A percentile compares a stretch with the other conserved stretches of the same genome.
phyloP scores from a whole-genome alignment of 1,140 invertebrate species.

The Eulimnadia texana region DNA sequence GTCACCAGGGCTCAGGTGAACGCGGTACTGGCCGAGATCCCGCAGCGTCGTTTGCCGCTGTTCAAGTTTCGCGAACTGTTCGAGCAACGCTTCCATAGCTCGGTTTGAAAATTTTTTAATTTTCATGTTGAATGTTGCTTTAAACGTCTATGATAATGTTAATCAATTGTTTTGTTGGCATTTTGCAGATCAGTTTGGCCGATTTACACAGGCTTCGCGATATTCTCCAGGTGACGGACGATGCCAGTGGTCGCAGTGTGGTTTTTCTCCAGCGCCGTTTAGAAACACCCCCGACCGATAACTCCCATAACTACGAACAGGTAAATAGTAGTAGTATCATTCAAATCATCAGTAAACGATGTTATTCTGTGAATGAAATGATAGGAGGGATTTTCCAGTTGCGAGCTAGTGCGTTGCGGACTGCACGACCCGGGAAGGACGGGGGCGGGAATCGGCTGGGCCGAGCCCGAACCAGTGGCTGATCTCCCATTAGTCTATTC shows the following conservation, averaged over 20 bases:
- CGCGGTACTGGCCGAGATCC: conserved; percentile 47
- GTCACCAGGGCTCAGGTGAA: conserved; percentile 36
- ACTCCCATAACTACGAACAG: neutral
- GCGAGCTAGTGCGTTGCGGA: conserved; percentile 30
- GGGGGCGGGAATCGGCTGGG: conserved; percentile 48
- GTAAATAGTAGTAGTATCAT: neutral
- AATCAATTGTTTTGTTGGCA: neutral
- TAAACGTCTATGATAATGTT: neutral
- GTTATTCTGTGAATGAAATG: neutral
- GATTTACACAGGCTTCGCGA: conserved; percentile 68
- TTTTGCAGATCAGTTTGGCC: conserved; percentile 23
- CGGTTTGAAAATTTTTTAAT: no score
- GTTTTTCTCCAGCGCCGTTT: conserved; percentile 1
- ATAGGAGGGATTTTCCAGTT: neutral
- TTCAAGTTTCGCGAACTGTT: conserved; percentile 75
- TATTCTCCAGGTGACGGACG: conserved; percentile 52
- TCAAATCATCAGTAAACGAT: no score
- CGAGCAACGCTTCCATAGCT: conserved; percentile 62
- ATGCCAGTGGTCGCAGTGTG: conserved; percentile 26
- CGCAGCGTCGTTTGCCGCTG: conserved; percentile 55
- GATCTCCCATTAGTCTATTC: conserved; percentile 55
- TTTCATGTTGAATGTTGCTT: neutral
- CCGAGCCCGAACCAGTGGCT: conserved; percentile 49
- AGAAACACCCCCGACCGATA: neutral
- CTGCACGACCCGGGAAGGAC: conserved; percentile 29